phyloP scores from a whole-genome alignment of 2,113 vertebrate genomes.

The Onychostruthus taczanowskii region DNA sequence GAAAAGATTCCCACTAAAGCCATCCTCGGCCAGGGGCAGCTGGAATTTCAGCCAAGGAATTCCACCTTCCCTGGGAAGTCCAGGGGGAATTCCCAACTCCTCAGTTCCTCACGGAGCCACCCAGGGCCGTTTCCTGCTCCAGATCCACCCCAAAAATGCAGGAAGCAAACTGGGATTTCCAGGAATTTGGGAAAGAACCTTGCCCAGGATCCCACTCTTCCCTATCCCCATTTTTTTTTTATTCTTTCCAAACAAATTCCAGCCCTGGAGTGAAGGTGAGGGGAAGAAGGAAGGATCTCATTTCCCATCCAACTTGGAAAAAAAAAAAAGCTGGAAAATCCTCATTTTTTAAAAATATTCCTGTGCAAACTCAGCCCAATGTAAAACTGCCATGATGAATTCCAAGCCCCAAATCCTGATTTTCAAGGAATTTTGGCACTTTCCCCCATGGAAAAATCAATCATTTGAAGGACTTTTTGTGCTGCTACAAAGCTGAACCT shows the following conservation, averaged over 20 bases:
- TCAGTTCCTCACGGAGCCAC: not conserved
- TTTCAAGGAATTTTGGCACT: conserved; percentile 13
- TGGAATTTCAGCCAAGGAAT: not conserved
- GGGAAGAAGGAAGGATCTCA: not conserved
- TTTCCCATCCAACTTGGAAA: not conserved
- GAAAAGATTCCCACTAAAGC: not conserved
- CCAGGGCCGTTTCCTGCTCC: not conserved
- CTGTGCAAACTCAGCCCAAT: not conserved
- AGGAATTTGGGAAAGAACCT: not conserved
- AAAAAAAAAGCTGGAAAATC: conserved; percentile 44
- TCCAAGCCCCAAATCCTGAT: not conserved
- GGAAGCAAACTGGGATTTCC: not conserved
- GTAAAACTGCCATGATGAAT: conserved; percentile 47
- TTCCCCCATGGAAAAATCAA: not conserved
- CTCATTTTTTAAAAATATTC: not conserved
- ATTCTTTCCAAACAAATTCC: not conserved
- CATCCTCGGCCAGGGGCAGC: not conserved
- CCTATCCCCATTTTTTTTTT: not conserved
- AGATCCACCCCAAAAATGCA: not conserved
- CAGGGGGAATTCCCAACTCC: not conserved
- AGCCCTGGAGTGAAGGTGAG: not conserved
- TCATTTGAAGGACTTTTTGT: not conserved
- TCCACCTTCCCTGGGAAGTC: not conserved
- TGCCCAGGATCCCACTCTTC: not conserved
- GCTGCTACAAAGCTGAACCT: not conserved